Evolutionary conservation across 2,888 invertebrate species (phyloP), one percentile per base, ranked within the genome.

Genomic region (Cloeon dipterum): DNA sequence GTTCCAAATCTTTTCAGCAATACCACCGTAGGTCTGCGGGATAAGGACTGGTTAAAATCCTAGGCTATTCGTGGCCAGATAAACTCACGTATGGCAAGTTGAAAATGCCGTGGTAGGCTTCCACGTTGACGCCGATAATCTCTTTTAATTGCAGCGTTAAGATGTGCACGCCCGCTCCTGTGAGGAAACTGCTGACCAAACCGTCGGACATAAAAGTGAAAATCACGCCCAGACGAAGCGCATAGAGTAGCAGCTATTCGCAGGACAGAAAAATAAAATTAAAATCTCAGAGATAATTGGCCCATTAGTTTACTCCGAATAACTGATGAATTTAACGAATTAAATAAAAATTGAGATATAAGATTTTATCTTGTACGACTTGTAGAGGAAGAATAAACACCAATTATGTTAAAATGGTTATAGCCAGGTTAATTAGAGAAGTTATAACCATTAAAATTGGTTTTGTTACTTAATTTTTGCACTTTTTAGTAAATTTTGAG

Each of bases 91-190:
- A 59, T 39, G 69, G 53, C 38, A 70, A 56, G 46, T 66, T 65
- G 42, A 74, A 73, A 33, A 66, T 57, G 38, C 70, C 69, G 47
- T 62, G 68, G 42, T 64, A 59, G 32, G 61, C 63, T 2, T 58
- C 58, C 32, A 70, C 53, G 19, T 50, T 50, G 1, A 74, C 50
- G 23, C 74, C 74, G 17, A 74, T 49, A 1, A 73, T 50, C 50
- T 68, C 68, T 48, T 68, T 68, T 2, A 68, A 48, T 52, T 78
- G 77, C n/a, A 71, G 71, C 3, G 67, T 63, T 35, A 74, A 57
- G 4, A 78, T 76, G 50, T 76, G 74, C 34, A 70, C 56, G 2
- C 76, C 74, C 4, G 75, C 72, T 2, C 70, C 77, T 3, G 74
- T 72, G 1, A 74, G 75, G 48, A 78, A 76, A 2, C 74, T 76